A percentile compares a stretch with the other conserved stretches of the same genome.
Evolutionary conservation across 2,113 vertebrate genomes (phyloP).

Genomic region (Herpailurus yagouaroundi): DNA sequence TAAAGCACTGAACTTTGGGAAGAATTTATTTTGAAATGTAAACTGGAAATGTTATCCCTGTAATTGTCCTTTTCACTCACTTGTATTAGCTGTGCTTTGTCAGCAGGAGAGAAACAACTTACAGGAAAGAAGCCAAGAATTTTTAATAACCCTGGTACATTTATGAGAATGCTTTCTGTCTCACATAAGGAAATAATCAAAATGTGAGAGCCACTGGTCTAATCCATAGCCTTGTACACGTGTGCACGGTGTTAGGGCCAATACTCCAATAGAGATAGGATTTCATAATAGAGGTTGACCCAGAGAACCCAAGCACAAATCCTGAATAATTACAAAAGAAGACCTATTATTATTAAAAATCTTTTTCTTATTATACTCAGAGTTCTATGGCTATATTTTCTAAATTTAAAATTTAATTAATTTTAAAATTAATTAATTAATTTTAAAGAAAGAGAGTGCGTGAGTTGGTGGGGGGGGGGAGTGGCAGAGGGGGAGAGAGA

Average conservation of each 20-base stretch:
- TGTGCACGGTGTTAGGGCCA: not conserved
- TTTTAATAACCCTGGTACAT: not conserved
- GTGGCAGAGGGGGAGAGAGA: too few relatives aligned
- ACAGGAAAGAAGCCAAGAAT: not conserved
- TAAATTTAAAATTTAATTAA: slow-evolving; percentile 28
- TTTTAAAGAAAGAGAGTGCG: not conserved
- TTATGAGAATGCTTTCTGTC: not conserved
- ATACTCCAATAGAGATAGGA: not conserved
- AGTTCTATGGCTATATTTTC: not conserved
- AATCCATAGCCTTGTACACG: not conserved
- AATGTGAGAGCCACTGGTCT: not conserved
- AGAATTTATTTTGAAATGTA: not conserved
- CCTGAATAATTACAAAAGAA: not conserved
- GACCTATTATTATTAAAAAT: not conserved
- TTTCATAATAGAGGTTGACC: not conserved
- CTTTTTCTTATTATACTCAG: not conserved
- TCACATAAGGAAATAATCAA: not conserved
- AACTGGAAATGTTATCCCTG: not conserved
- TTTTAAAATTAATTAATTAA: not conserved
- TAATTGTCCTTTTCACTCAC: not conserved
- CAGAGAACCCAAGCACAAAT: not conserved
- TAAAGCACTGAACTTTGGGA: not conserved
- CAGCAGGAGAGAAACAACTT: slow-evolving; percentile 11
- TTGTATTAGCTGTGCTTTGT: not conserved
- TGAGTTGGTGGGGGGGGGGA: too few relatives aligned